Evolutionary conservation across 2,888 invertebrate genomes (phyloP).

Genomic region (Cerastis rubricosa): DNA sequence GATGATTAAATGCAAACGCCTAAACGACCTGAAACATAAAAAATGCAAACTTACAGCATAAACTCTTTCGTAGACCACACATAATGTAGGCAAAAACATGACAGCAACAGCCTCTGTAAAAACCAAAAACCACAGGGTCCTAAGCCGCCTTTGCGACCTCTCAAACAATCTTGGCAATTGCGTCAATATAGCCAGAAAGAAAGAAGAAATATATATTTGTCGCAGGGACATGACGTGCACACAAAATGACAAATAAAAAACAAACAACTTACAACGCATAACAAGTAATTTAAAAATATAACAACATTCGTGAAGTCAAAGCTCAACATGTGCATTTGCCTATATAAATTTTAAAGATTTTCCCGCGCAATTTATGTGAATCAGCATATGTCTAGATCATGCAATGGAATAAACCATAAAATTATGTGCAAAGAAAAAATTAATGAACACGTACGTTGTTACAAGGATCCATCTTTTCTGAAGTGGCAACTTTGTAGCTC

Average conservation of each 20-base stretch:
- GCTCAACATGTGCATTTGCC: background rate
- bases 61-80: background rate
- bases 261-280: no score
- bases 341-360: constrained; percentile 3
- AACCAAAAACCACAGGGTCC: background rate
- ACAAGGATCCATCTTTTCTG: background rate
- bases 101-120: background rate
- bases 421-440: background rate
- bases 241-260: no score
- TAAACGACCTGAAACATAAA: background rate
- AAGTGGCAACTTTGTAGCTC: background rate
- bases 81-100: background rate
- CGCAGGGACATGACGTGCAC: no score
- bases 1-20: background rate
- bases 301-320: constrained; percentile 1
- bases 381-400: constrained; percentile 6
- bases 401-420: background rate
- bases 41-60: background rate
- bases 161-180: background rate
- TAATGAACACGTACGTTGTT: constrained; percentile 5
- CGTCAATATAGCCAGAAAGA: background rate
- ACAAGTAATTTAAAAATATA: background rate
- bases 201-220: no score
- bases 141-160: background rate
- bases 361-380: constrained; percentile 14